Percentiles rank a stretch among this genome's conserved stretches.
phyloP scores from a whole-genome alignment of 2,888 invertebrate genomes.

The Epinotia nisella region DNA sequence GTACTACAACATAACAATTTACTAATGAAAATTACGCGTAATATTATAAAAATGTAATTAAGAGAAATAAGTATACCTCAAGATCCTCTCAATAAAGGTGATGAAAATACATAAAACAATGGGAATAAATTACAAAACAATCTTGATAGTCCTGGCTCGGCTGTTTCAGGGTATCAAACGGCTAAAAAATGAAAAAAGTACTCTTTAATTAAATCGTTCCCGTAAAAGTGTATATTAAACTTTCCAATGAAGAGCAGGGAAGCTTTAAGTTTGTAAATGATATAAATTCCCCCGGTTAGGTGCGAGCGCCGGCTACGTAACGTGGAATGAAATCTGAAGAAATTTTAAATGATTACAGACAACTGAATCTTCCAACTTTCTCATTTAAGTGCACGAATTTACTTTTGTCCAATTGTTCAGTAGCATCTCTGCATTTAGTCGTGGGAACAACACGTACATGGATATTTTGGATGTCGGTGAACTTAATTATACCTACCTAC shows the following conservation, averaged over 20 bases:
- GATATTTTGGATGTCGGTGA: not conserved
- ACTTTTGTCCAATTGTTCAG: not conserved
- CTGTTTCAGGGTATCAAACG: slow-evolving; percentile 15
- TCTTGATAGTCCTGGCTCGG: slow-evolving; percentile 10
- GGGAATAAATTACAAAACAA: slow-evolving; percentile 19
- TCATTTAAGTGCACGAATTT: not conserved
- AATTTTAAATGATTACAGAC: slow-evolving; percentile 8
- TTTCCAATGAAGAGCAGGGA: slow-evolving; percentile 39
- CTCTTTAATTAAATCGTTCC: slow-evolving; percentile 38
- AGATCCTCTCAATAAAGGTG: not conserved
- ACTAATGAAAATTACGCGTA: too few relatives aligned
- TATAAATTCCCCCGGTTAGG: slow-evolving; percentile 34
- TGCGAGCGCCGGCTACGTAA: not conserved
- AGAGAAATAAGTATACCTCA: not conserved
- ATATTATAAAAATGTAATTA: not conserved
- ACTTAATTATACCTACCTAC: not conserved
- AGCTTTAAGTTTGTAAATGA: slow-evolving; percentile 41
- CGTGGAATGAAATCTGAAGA: slow-evolving; percentile 8
- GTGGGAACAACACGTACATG: not conserved
- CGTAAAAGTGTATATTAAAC: slow-evolving; percentile 42
- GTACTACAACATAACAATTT: too few relatives aligned
- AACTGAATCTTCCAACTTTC: slow-evolving; percentile 6
- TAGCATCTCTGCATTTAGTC: not conserved
- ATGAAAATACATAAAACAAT: not conserved
- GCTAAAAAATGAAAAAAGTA: slow-evolving; percentile 17